Percentiles rank a stretch among this genome's conserved stretches.
phyloP scores from a whole-genome alignment of 2,113 vertebrate genomes.

The Ursus arctos region DNA sequence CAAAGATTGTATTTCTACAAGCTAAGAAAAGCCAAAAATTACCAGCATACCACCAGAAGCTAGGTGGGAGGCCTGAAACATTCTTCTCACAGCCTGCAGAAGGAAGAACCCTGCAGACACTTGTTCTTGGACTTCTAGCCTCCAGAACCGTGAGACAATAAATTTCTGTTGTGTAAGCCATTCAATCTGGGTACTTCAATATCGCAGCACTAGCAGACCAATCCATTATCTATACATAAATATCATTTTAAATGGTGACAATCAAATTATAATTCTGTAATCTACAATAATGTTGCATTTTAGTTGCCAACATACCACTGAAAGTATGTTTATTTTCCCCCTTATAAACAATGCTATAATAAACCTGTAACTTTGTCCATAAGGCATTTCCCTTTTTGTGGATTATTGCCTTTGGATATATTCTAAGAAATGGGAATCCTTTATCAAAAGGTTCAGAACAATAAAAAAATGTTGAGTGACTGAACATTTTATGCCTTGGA shows the following conservation, averaged over 20 bases:
- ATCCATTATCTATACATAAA: neutral
- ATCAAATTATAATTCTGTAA: neutral
- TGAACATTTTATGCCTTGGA: neutral
- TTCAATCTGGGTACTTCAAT: neutral
- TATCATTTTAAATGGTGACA: neutral
- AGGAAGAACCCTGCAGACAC: neutral
- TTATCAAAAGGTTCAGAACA: neutral
- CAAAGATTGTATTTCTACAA: neutral
- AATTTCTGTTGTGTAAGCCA: neutral
- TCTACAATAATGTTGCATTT: constrained; percentile 17
- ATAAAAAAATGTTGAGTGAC: neutral
- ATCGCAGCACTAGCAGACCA: neutral
- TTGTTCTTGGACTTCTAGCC: neutral
- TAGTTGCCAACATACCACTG: neutral
- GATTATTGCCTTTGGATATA: neutral
- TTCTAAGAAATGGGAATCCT: neutral
- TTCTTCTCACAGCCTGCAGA: neutral
- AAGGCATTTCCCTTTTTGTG: neutral
- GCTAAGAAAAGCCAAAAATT: neutral
- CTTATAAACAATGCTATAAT: constrained; percentile 15
- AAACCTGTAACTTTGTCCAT: neutral
- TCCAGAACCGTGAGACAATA: neutral
- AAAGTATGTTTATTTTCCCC: neutral
- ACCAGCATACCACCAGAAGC: neutral
- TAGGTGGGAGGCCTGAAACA: neutral